Evolutionary conservation across 2,888 invertebrate species (phyloP).

Genomic region (Tetragnatha montana): DNA sequence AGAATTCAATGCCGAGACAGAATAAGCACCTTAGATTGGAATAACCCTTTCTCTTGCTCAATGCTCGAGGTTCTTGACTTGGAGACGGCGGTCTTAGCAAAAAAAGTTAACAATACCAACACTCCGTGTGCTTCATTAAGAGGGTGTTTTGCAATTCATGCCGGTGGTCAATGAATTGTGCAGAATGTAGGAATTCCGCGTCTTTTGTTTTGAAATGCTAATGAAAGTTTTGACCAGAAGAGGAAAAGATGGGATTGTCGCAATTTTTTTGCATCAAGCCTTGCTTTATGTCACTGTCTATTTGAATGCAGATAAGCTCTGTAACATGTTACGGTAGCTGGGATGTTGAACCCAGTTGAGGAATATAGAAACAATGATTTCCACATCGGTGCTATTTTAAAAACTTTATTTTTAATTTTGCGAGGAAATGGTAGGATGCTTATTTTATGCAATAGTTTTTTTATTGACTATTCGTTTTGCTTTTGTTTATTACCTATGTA

Average conservation of each 20-base stretch:
- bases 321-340: too few relatives aligned
- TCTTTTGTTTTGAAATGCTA: slow-evolving; percentile 13
- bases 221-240: background rate
- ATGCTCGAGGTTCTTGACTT: slow-evolving; percentile 39
- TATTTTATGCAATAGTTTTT: too few relatives aligned
- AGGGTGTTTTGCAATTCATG: slow-evolving; percentile 29
- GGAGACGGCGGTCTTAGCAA: slow-evolving; percentile 31
- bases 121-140: slow-evolving; percentile 30
- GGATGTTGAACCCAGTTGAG: too few relatives aligned
- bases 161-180: slow-evolving; percentile 20
- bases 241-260: background rate
- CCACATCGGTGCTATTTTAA: too few relatives aligned
- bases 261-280: background rate
- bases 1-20: slow-evolving; percentile 24
- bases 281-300: background rate
- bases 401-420: too few relatives aligned
- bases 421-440: too few relatives aligned
- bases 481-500: too few relatives aligned
- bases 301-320: background rate
- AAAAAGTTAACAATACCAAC: slow-evolving; percentile 22
- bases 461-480: too few relatives aligned
- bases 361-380: too few relatives aligned
- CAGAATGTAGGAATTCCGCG: slow-evolving; percentile 10
- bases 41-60: slow-evolving; percentile 50
- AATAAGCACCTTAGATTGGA: slow-evolving; percentile 38